Evolutionary conservation across 1,140 invertebrate genomes (phyloP), one percentile per base, ranked within the genome.

Genomic region (Trichonephila clavipes): DNA sequence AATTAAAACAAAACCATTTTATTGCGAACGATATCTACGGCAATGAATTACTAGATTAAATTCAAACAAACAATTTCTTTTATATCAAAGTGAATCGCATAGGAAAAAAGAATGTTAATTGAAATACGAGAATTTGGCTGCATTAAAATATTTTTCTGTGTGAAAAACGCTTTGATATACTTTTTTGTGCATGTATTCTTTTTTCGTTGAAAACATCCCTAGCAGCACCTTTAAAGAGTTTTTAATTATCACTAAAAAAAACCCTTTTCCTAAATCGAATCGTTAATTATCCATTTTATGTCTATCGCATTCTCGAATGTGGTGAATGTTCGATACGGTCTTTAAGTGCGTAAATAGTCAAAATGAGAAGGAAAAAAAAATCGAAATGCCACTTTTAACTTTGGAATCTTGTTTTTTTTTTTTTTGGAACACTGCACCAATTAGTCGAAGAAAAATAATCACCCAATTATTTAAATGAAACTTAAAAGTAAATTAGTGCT

Each of bases 221-320:
- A 59, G n/a, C 51, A 28, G 19, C 21, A n/a, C 82, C 51, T 61
- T 59, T 85, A 85, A 85, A 61, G 82, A 58, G 44, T 24, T 59
- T 85, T 85, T 58, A 85, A 85, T 85, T 85, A 85, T 85, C 5
- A 61, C n/a, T 28, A 28, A 28, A 58, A 77, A 77, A 66, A 40
- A 59, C 0, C 28, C 10, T 24, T 59, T 85, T 85, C 61, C 51
- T 2, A 5, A 59, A 61, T 51, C 16, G 21, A 77, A 61, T 19
- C 51, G 58, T 58, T 85, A 85, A 85, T 85, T 85, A 18, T 21
- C 82, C 51, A 85, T 61, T 85, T 85, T 85, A 61, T 61, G 82
- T 19, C 51, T 85, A 28, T 85, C n/a, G n/a, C 21, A 28, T 85
- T 28, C 1, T 58, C 16, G 21, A 59, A 85, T 24, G 82, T 18